Conservation (phyloP, 2,888 invertebrate genomes). For the Drosophila siamana region DNA sequence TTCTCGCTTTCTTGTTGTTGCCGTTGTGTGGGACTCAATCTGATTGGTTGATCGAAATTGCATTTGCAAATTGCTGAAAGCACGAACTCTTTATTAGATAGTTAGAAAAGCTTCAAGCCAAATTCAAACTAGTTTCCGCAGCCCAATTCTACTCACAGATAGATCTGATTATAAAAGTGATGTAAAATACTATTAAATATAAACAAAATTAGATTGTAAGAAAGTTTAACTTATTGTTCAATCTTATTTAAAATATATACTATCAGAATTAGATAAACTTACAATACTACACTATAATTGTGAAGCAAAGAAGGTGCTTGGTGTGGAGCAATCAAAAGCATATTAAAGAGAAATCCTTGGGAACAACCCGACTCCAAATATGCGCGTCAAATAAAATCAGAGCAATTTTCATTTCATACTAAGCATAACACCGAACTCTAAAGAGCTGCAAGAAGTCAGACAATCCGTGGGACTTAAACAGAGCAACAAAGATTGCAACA, state of each 20-base stretch:
- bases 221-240: too few species aligned
- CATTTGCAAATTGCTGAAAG: conserved; percentile 38
- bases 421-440: conserved; percentile 26
- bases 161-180: neutral
- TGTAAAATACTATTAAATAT: too few species aligned
- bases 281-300: too few species aligned
- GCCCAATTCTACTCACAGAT: neutral
- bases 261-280: too few species aligned
- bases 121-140: neutral
- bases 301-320: neutral
- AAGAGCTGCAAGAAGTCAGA: conserved; percentile 40
- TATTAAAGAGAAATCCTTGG: conserved; percentile 14
- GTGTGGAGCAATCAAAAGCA: neutral
- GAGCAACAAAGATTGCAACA: conserved; percentile 40
- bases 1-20: conserved; percentile 24
- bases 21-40: conserved; percentile 51
- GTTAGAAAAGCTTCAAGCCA: conserved; percentile 4
- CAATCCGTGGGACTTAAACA: conserved; percentile 51
- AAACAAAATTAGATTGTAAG: too few species aligned
- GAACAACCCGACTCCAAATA: conserved; percentile 40
- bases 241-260: too few species aligned
- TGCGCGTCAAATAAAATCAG: conserved; percentile 55
- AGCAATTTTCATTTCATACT: conserved; percentile 71
- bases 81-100: conserved; percentile 42
- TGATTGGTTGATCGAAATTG: conserved; percentile 30